A percentile compares a stretch with the other conserved stretches of the same genome.
Conservation (phyloP, 2,113 vertebrate species). For the Mixornis gularis region DNA sequence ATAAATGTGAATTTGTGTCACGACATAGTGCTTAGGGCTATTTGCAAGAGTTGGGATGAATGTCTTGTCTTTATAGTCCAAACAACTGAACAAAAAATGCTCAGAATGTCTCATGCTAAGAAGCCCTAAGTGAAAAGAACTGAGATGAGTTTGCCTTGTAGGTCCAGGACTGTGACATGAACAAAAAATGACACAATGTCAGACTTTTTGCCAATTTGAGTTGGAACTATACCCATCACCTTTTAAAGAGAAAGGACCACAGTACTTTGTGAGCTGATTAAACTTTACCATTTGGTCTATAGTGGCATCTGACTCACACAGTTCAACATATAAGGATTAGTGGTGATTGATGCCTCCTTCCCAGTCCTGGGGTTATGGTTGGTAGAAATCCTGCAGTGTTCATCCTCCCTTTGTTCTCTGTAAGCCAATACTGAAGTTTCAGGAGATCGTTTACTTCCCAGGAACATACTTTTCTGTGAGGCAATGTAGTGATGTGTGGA, state of each 20-base stretch:
- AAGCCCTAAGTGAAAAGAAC: background rate
- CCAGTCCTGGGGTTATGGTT: background rate
- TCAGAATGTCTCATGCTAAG: background rate
- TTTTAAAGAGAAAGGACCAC: background rate
- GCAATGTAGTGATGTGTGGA: background rate
- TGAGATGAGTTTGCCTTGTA: background rate
- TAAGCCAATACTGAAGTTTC: background rate
- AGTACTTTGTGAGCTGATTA: background rate
- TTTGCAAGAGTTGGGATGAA: background rate
- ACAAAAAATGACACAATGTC: background rate
- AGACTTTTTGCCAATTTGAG: background rate
- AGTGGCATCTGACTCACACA: background rate
- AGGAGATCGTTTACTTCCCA: background rate
- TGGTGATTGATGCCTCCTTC: background rate
- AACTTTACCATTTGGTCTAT: background rate
- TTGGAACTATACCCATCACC: background rate
- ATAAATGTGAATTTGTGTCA: background rate
- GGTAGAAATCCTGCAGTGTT: background rate
- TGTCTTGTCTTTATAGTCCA: background rate
- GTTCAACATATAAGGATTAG: background rate
- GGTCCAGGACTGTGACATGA: background rate
- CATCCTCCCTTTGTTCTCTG: background rate
- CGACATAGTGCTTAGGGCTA: background rate
- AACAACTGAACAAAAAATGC: background rate
- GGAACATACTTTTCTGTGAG: background rate